A percentile compares a stretch with the other conserved stretches of the same genome.
phyloP scores from a whole-genome alignment of 2,888 invertebrate genomes.

The Cheilosia vulpina region DNA sequence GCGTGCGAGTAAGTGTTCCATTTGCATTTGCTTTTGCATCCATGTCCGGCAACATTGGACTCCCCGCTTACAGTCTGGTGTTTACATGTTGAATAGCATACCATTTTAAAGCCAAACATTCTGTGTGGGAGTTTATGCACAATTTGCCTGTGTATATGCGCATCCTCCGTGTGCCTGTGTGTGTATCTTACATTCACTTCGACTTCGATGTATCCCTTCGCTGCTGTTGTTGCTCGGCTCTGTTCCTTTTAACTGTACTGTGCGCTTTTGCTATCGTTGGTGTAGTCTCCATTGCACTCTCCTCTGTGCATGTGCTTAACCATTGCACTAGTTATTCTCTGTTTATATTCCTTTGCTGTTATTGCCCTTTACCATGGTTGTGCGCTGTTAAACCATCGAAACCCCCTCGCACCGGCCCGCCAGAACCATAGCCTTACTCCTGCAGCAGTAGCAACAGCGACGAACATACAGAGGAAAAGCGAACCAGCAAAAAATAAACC shows the following conservation, averaged over 20 bases:
- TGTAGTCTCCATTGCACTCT: constrained; percentile 27
- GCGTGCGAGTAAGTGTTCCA: constrained; percentile 19
- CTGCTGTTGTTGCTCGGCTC: constrained; percentile 52
- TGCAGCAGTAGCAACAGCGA: constrained; percentile 73
- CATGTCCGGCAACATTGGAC: constrained; percentile 55
- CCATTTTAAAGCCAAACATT: constrained; percentile 45
- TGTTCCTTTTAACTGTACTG: constrained; percentile 47
- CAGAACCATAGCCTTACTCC: constrained; percentile 61
- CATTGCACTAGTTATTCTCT: constrained; percentile 73
- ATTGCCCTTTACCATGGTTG: constrained; percentile 72
- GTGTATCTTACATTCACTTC: constrained; percentile 65
- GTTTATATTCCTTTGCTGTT: constrained; percentile 72
- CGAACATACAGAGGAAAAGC: constrained; percentile 63
- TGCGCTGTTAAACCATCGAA: constrained; percentile 53
- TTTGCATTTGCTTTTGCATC: constrained; percentile 68
- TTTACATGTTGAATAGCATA: constrained; percentile 67
- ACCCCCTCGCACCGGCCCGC: constrained; percentile 26
- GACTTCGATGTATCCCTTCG: constrained; percentile 53
- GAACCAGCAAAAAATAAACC: constrained; percentile 34
- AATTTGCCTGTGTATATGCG: constrained; percentile 76
- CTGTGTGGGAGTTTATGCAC: constrained; percentile 78
- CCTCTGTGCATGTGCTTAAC: constrained; percentile 62
- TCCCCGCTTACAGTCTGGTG: constrained; percentile 67
- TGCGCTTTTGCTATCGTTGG: constrained; percentile 46
- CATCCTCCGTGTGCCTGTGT: constrained; percentile 65